phyloP scores from a whole-genome alignment of 35 echinoderm and acorn worm species.

The Holothuria glaberrima region DNA sequence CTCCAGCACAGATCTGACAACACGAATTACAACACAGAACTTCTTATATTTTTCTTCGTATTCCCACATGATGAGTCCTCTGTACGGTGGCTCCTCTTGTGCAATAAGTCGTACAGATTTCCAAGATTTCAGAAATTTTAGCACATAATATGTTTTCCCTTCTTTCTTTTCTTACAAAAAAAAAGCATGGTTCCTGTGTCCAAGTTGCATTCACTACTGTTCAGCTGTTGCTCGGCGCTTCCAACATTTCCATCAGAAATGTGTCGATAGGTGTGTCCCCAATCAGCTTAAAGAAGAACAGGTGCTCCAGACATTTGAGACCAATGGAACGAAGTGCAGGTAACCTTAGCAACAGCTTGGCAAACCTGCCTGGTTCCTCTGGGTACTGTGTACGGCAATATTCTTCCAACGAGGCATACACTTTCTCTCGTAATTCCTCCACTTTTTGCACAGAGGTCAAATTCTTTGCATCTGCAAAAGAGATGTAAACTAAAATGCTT shows the following conservation, averaged over 20 bases:
- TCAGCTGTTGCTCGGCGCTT: slow-evolving; percentile 98
- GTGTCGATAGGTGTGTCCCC: slow-evolving; percentile 99
- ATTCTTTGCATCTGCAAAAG: slow-evolving; percentile 95
- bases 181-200: too few species aligned
- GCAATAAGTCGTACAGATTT: background rate
- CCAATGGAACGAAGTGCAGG: slow-evolving; percentile 98
- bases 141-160: background rate
- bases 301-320: slow-evolving; percentile 97
- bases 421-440: slow-evolving; percentile 95
- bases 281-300: slow-evolving; percentile 97
- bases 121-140: slow-evolving; percentile 21
- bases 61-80: background rate
- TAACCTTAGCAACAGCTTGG: slow-evolving; percentile 83
- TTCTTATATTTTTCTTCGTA: slow-evolving; percentile 15
- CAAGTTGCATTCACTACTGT: background rate
- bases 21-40: slow-evolving; percentile 42
- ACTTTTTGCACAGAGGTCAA: slow-evolving; percentile 96
- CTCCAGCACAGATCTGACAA: slow-evolving; percentile 27
- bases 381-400: slow-evolving; percentile 87
- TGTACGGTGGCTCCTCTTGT: background rate
- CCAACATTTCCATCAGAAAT: slow-evolving; percentile 99
- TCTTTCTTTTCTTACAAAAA: background rate
- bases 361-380: slow-evolving; percentile 82
- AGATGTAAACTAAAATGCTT: too few species aligned
- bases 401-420: slow-evolving; percentile 96